Percentiles rank a stretch among this genome's conserved stretches.
Conservation (phyloP, 2,888 invertebrate genomes). For the Coelogynopora nodosa region DNA sequence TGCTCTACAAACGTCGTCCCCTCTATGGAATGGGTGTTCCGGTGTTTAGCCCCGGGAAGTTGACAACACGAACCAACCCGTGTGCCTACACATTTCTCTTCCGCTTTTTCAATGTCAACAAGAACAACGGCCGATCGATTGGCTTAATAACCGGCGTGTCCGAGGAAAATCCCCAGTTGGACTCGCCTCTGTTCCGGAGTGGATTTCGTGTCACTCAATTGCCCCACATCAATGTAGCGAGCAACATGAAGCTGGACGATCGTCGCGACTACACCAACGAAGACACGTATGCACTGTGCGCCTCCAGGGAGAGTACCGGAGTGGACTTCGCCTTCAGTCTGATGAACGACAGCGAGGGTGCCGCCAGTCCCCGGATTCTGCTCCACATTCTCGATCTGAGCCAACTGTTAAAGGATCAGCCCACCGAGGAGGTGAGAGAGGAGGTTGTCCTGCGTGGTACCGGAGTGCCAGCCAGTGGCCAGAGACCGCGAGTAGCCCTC, state of each 20-base stretch:
- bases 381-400: background rate
- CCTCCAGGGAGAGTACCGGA: background rate
- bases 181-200: background rate
- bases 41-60: background rate
- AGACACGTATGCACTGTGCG: background rate
- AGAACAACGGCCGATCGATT: background rate
- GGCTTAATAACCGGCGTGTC: background rate
- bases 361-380: background rate
- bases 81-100: background rate
- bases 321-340: constrained; percentile 1
- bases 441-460: background rate
- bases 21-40: background rate
- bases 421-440: background rate
- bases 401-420: background rate
- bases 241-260: background rate
- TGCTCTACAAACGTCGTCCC: background rate
- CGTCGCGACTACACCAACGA: background rate
- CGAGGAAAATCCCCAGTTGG: background rate
- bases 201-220: background rate
- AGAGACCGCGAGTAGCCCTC: background rate
- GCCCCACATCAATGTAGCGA: background rate
- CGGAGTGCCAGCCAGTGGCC: background rate
- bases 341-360: background rate
- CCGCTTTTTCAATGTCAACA: background rate
- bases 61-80: background rate